These are phyloP conservation scores for Chrysogorgia sp. DNA, from an alignment of 92 coral and sea anemone species.

Conservation along the genomic window DNA sequence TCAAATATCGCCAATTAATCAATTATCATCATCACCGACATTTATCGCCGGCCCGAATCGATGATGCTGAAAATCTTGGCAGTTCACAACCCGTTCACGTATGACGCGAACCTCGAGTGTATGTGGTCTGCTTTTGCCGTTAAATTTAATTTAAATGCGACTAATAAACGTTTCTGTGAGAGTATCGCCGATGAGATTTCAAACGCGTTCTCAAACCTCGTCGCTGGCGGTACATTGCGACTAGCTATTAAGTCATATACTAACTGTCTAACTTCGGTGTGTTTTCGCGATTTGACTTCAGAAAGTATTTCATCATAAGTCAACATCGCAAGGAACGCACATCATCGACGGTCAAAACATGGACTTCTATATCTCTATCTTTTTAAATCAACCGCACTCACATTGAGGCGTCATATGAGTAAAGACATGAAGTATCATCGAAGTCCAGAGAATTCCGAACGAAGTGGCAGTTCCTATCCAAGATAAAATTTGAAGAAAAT, in stretches of 20 bases:
- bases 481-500: not conserved
- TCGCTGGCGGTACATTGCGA: not conserved
- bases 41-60: too few relatives aligned
- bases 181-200: too few relatives aligned
- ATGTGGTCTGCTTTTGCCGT: too few relatives aligned
- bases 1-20: too few relatives aligned
- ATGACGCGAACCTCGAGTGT: too few relatives aligned
- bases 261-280: too few relatives aligned
- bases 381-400: constrained; percentile 65
- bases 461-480: not conserved
- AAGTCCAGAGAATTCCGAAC: constrained; percentile 1
- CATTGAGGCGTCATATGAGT: constrained; percentile 77
- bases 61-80: too few relatives aligned
- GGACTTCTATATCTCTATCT: constrained; percentile 1
- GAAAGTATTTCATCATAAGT: not conserved
- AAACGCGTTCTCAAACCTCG: too few relatives aligned
- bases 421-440: constrained; percentile 69
- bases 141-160: too few relatives aligned
- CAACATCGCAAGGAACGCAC: not conserved
- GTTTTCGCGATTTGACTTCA: not conserved
- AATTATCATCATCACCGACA: too few relatives aligned
- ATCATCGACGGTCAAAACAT: not conserved
- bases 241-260: not conserved
- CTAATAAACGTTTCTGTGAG: too few relatives aligned
- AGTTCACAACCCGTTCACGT: too few relatives aligned